These are phyloP conservation scores for Notospermus geniculatus DNA, from an alignment of 1,140 invertebrate genomes.

Conservation along the genomic window DNA sequence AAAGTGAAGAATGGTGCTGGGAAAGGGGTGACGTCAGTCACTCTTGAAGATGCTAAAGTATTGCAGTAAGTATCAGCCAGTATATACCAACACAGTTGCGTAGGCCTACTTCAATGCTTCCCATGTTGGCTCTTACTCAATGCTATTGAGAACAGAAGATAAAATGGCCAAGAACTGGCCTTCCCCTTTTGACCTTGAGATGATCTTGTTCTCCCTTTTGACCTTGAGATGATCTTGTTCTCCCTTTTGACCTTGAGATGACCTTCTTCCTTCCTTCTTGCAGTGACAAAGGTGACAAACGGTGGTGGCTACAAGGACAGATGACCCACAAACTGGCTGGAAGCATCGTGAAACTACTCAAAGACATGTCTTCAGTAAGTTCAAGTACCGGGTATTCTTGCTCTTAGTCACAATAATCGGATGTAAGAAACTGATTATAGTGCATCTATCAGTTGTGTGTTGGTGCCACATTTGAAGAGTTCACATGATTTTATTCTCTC, in stretches of 20 bases:
- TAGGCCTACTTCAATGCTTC: too few species aligned
- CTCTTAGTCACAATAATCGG: too few species aligned
- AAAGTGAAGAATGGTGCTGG: constrained; percentile 71
- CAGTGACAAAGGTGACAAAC: constrained; percentile 56
- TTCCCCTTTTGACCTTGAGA: neutral
- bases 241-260: neutral
- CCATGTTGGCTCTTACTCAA: too few species aligned
- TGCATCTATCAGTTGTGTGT: too few species aligned
- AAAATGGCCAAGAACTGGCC: too few species aligned
- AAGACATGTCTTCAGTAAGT: constrained; percentile 86
- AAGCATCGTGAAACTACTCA: constrained; percentile 81
- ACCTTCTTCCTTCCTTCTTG: constrained; percentile 14
- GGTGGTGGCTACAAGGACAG: constrained; percentile 84
- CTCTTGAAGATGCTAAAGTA: constrained; percentile 58
- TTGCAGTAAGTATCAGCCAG: constrained; percentile 6
- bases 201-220: too few species aligned
- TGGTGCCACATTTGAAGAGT: too few species aligned
- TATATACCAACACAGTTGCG: too few species aligned
- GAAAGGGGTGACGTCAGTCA: constrained; percentile 66
- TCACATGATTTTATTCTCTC: too few species aligned
- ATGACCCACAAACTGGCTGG: constrained; percentile 81
- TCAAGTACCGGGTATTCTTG: too few species aligned
- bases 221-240: neutral
- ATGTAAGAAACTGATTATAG: too few species aligned
- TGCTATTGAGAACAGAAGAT: too few species aligned